Conservation (phyloP, 2,888 invertebrate genomes). For the Lomographa bimaculata region DNA sequence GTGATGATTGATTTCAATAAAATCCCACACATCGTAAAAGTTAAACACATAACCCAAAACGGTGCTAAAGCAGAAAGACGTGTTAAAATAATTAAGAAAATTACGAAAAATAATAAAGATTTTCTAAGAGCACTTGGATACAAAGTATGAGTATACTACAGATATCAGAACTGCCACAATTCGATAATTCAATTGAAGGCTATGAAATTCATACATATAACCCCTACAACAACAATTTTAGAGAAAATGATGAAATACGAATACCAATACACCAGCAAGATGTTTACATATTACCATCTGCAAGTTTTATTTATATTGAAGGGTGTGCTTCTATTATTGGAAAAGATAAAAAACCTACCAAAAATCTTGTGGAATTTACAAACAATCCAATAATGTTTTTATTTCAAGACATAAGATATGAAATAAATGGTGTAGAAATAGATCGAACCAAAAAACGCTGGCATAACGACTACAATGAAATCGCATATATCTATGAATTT, state of each 20-base stretch:
- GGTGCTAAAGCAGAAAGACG: slow-evolving; percentile 1
- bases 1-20: slow-evolving; percentile 3
- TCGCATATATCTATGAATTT: neutral
- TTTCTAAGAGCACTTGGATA: neutral
- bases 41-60: slow-evolving; percentile 12
- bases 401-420: neutral
- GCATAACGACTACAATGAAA: neutral
- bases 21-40: neutral
- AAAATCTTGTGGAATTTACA: neutral
- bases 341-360: neutral
- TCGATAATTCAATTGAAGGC: slow-evolving; percentile 32
- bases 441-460: neutral
- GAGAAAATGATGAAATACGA: slow-evolving; percentile 31
- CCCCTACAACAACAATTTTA: slow-evolving; percentile 14
- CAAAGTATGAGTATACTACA: slow-evolving; percentile 19
- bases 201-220: neutral
- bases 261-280: neutral
- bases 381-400: neutral
- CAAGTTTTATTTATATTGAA: neutral
- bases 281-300: no score
- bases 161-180: slow-evolving; percentile 26
- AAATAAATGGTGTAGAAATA: neutral
- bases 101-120: slow-evolving; percentile 1
- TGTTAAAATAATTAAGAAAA: neutral
- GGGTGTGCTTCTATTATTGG: neutral